Base-by-base conservation (phyloP, 2,888 invertebrate species). In the Meiosimyza platycephala region DNA sequence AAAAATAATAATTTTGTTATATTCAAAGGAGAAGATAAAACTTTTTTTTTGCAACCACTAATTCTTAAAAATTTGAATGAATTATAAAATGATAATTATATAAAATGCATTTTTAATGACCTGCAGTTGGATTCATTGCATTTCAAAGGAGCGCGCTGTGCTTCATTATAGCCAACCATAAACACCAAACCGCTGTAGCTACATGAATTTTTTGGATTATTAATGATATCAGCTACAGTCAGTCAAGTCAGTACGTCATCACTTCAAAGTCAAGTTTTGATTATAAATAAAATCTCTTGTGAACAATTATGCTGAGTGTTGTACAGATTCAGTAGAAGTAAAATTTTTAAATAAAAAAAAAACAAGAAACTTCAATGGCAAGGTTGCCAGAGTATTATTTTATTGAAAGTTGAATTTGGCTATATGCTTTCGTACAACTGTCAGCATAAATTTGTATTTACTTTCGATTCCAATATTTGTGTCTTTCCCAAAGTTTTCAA, bases 81-180 rank as follows among this genome's bases (percentile, higher is more conserved):
- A 28, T 28, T 28, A 28, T 28, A 3, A 18, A 70, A 63, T 62
- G 54, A 55, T 70, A 70, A 70, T 70, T 63, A 63, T 33, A 54
- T 18, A 63, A 70, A 70, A 70, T 70, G 70, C 70, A 70, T 70
- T 70, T 70, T 70, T 70, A 70, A 70, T 63, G 70, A 70, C 70
- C 55, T 16, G 22, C 48, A 7, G 6, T 55, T 15, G 57, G 57
- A 55, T 57, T 40, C 67, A 55, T 11, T 67, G 67, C 33, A 48
- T 11, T 57, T 33, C 67, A 57, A 18, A 47, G 57, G 47, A 57
- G 47, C 9, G 4, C 51, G 16, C 22, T 40, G 16, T 55, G 55
- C 66, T 67, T 67, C 40, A 28, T 28, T 3, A 3, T 4, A 28
- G 28, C 28, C 28, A 28, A 4, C 28, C 28, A 28, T 3, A 54